Evolutionary conservation across 2,113 vertebrate genomes (phyloP).

Genomic region (Apus apus): DNA sequence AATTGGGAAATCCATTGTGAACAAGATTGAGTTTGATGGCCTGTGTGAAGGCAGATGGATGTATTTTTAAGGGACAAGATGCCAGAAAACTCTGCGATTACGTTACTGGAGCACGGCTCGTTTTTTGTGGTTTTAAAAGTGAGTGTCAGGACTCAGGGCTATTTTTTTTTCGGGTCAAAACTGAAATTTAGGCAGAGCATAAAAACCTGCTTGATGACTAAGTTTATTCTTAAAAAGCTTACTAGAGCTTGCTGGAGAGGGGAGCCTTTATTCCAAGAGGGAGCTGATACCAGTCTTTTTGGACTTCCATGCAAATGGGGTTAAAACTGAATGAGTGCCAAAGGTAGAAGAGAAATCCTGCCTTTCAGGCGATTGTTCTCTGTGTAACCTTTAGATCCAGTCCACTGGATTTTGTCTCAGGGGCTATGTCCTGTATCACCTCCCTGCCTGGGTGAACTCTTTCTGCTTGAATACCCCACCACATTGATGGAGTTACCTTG

Average conservation of each 20-base stretch:
- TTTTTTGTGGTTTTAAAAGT: conserved; percentile 78
- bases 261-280: conserved; percentile 57
- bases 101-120: conserved; percentile 75
- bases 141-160: conserved; percentile 74
- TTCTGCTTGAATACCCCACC: conserved; percentile 25
- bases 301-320: neutral
- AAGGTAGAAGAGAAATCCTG: conserved; percentile 41
- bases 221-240: conserved; percentile 81
- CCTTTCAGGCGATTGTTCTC: conserved; percentile 24
- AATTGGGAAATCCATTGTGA: conserved; percentile 76
- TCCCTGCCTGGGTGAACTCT: neutral
- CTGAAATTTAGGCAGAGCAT: conserved; percentile 67
- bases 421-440: neutral
- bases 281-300: conserved; percentile 44
- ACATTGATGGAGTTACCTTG: neutral
- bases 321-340: conserved; percentile 45
- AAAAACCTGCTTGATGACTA: conserved; percentile 78
- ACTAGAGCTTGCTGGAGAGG: conserved; percentile 47
- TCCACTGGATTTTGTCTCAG: neutral
- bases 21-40: conserved; percentile 72
- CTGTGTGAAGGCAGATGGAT: conserved; percentile 76
- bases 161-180: conserved; percentile 73
- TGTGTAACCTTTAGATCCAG: neutral
- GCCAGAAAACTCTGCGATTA: conserved; percentile 78
- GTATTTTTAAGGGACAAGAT: conserved; percentile 78